Evolutionary conservation across 1,140 invertebrate genomes (phyloP).

Genomic region (Campodea augens): DNA sequence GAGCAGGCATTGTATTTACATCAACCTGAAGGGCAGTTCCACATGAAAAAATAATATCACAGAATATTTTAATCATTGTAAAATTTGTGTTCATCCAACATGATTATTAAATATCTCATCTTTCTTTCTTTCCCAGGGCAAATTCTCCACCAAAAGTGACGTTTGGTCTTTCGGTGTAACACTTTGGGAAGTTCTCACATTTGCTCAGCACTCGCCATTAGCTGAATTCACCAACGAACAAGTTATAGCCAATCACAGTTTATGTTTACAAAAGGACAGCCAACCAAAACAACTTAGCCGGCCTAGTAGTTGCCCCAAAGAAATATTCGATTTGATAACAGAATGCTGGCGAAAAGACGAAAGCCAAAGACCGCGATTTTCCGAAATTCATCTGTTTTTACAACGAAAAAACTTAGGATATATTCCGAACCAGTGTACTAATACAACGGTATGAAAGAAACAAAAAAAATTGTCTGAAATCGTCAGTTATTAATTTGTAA

Average conservation of each 20-base stretch:
- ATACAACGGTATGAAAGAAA: too few species aligned
- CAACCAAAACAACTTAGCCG: slow-evolving; percentile 24
- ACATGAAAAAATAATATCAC: too few species aligned
- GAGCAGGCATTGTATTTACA: too few species aligned
- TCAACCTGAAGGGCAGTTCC: too few species aligned
- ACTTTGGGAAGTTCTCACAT: slow-evolving; percentile 55
- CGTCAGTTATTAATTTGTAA: too few species aligned
- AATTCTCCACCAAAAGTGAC: slow-evolving; percentile 46
- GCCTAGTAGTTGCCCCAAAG: slow-evolving; percentile 38
- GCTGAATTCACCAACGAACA: slow-evolving; percentile 53
- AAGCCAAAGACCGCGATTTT: slow-evolving; percentile 44
- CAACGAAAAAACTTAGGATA: slow-evolving; percentile 43
- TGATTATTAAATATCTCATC: too few species aligned
- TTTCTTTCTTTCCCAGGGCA: slow-evolving; percentile 33
- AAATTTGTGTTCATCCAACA: too few species aligned
- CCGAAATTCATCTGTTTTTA: slow-evolving; percentile 51
- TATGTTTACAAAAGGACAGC: slow-evolving; percentile 37
- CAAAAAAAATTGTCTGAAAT: too few species aligned
- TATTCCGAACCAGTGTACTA: too few species aligned
- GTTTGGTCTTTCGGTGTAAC: slow-evolving; percentile 63
- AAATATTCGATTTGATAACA: slow-evolving; percentile 51
- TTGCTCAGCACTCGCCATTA: slow-evolving; percentile 48
- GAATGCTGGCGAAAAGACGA: slow-evolving; percentile 52
- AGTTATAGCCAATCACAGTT: slow-evolving; percentile 50
- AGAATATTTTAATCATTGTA: too few species aligned